Percentiles rank a stretch among this genome's conserved stretches.
phyloP scores from a whole-genome alignment of 2,888 invertebrate genomes.

The Monoplex corrugatus region DNA sequence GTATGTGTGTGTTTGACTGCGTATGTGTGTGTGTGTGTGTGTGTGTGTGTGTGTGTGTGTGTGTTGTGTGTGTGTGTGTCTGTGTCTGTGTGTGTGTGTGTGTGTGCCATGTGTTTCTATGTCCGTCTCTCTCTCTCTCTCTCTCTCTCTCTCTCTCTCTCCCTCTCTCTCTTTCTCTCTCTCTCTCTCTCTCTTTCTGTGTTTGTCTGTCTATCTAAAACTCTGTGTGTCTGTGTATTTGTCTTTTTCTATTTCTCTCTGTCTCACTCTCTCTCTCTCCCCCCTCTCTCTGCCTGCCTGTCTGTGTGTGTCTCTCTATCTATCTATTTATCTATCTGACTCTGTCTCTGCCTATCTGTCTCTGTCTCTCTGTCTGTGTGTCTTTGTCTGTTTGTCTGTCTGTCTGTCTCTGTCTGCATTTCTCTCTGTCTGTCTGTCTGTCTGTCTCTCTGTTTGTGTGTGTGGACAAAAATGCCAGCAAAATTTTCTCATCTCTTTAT shows the following conservation, averaged over 20 bases:
- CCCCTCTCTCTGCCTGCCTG: neutral
- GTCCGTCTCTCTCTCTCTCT: constrained; percentile 34
- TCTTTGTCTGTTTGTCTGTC: constrained; percentile 33
- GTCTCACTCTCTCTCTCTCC: neutral
- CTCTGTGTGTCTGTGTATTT: too few species aligned
- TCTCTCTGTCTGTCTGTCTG: neutral
- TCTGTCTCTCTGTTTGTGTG: neutral
- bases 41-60: constrained; percentile 36
- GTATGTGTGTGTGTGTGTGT: constrained; percentile 39
- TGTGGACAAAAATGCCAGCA: too few species aligned
- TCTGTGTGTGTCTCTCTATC: neutral
- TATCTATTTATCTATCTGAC: neutral
- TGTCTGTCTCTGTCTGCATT: neutral
- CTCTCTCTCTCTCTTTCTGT: neutral
- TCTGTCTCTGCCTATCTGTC: constrained; percentile 28
- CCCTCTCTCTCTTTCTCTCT: neutral
- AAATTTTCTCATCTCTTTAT: too few species aligned
- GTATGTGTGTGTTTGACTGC: constrained; percentile 11
- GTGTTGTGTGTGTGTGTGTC: neutral
- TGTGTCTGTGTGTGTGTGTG: neutral
- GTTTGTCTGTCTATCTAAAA: too few species aligned
- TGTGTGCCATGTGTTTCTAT: neutral
- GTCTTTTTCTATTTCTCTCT: neutral
- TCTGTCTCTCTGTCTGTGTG: constrained; percentile 33
- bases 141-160: constrained; percentile 32